Evolutionary conservation across 2,797 vertebrate species (phyloP), one percentile per base, ranked within the genome.

Genomic region (Tachyglossus aculeatus): DNA sequence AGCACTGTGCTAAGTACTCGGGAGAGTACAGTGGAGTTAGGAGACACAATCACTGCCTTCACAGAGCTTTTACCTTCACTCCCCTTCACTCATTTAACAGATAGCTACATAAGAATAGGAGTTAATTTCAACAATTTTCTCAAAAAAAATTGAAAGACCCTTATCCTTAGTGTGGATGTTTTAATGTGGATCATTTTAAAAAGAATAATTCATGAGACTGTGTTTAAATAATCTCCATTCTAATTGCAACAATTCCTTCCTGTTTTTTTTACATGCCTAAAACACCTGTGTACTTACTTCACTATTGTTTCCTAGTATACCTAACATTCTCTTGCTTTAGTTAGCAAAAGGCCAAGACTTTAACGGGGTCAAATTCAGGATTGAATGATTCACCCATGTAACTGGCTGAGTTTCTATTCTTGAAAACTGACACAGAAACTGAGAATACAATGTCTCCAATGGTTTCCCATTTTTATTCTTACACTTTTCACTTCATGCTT

Each of bases 401-500:
- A 48, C 41, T 33, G 21, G 2, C 2, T 39, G 55, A 67, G 25
- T 71, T 50, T 56, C 57, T 57, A 32, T 80, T 71, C 67, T 60
- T 70, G 56, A 72, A 74, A 74, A 67, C 43, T 51, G 67, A 71
- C 61, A 31, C n/a, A 38, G 59, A 63, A 78, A 63, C 69, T 58
- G 64, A 78, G 74, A 62, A 66, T 62, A 60, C 18, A 16, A 33
- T 40, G 48, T 57, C 67, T 53, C 51, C 61, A 74, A 78, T 66
- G 74, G 68, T 64, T 77, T 62, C 66, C 68, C 9, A 3, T 68
- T 77, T 78, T 62, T 65, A 57, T 74, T 33, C 5, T 64, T 67
- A 67, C 36, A 32, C 41, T 87, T 87, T 82, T 76, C 78, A 78
- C 78, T 80, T 85, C 81, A 76, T 64, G 65, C 56, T 74, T 44